Conservation (phyloP, 2,888 invertebrate species). For the Plebejus argus region DNA sequence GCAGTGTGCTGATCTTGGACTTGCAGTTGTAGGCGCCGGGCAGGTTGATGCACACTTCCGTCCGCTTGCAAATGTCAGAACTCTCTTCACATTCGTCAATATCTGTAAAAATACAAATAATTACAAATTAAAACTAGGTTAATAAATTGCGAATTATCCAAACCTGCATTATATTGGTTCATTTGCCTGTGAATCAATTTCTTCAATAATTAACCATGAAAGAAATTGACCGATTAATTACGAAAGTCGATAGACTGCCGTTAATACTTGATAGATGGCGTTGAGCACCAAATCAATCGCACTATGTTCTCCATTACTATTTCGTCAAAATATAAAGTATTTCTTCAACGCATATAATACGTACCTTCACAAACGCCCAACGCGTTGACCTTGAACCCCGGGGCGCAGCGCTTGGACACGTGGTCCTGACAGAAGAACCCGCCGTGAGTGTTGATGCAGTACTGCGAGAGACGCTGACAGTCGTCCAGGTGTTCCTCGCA, state of each 20-base stretch:
- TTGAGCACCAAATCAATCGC: too few species aligned
- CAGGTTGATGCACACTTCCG: conserved; percentile 92
- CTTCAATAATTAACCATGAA: too few species aligned
- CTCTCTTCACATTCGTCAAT: conserved; percentile 92
- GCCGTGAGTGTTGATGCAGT: conserved; percentile 87
- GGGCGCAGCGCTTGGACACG: conserved; percentile 82
- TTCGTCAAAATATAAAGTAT: too few species aligned
- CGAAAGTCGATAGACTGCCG: too few species aligned
- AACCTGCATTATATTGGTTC: too few species aligned
- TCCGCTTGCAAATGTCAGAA: conserved; percentile 87
- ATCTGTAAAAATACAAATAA: conserved; percentile 76
- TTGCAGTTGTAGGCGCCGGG: conserved; percentile 91
- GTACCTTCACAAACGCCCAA: conserved; percentile 82
- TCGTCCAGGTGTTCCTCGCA: conserved; percentile 83
- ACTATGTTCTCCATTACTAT: too few species aligned
- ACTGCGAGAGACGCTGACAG: conserved; percentile 84
- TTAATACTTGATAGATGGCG: neutral
- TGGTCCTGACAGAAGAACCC: conserved; percentile 85
- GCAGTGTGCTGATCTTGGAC: conserved; percentile 76
- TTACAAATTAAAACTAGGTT: neutral
- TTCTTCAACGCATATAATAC: neutral
- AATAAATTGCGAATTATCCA: too few species aligned
- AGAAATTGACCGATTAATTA: too few species aligned
- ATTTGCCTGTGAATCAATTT: too few species aligned
- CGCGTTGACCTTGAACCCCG: conserved; percentile 83